Base-by-base conservation (phyloP, 2,888 invertebrate species). In the Hirtodrosophila trivittata region DNA sequence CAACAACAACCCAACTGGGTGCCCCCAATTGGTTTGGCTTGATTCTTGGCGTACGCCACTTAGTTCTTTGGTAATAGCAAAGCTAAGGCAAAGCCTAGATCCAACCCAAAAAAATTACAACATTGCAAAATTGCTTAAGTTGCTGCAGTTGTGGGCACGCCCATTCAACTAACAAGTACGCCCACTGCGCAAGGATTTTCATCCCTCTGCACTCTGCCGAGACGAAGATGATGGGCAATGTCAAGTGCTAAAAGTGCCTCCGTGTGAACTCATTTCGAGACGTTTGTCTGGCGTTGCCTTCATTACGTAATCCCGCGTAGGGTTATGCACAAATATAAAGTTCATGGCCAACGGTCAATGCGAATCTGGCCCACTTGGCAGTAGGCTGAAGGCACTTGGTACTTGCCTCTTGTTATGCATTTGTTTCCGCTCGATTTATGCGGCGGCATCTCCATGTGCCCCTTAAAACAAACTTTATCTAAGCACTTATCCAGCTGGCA, bases 331-430 rank as follows among this genome's bases (percentile, higher is more conserved):
- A 54, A 52, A 12, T 57, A 52, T 46, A 76, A 82, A 78, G 82
- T 84, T 82, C 87, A 82, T 39, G 87, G 81, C 69, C 81, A 81
- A 21, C 66, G 83, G 82, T 84, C 82, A 81, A 56, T 66, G 66
- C 45, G 51, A 77, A 46, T 58, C 59, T 46, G 59, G 38, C 49
- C 41, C 66, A 80, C 84, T 83, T 77, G 65, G 55, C 72, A 59
- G 14, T 28, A 13, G 50, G n/a, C 33, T 9, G 33, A 9, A 28
- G 14, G 28, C 1, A 28, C 14, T 30, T 25, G 14, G 8, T n/a
- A 12, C 42, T 42, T 42, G 42, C 12, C 33, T 64, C 42, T 59
- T 51, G 52, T 59, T 50, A 57, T 62, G 62, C 63, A 58, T 55
- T 45, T 42, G 66, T 42, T 74, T 85, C 67, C 74, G 85, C 70